phyloP scores from a whole-genome alignment of 1,140 invertebrate genomes.

The Dendrolimus kikuchii region DNA sequence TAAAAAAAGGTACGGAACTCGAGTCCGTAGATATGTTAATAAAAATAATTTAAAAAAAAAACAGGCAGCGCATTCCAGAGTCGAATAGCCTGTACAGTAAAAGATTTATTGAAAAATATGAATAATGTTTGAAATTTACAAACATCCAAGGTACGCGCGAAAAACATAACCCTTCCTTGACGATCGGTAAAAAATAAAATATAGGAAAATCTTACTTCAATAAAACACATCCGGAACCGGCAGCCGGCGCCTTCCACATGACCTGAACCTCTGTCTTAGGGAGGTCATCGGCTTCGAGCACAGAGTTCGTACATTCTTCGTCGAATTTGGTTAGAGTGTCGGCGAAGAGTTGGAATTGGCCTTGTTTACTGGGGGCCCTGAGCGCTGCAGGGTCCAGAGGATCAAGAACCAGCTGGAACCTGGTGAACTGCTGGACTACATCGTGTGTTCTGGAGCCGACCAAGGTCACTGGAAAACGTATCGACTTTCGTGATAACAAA shows the following conservation, averaged over 20 bases:
- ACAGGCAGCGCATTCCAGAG: no score
- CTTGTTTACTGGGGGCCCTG: constrained; percentile 73
- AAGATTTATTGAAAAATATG: no score
- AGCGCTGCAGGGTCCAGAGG: constrained; percentile 69
- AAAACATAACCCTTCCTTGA: no score
- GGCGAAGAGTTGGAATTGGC: constrained; percentile 87
- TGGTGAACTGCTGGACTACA: constrained; percentile 85
- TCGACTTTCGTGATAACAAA: no score
- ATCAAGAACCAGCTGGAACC: constrained; percentile 87
- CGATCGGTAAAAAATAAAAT: no score
- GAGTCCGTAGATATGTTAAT: no score
- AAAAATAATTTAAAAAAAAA: no score
- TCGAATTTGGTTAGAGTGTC: constrained; percentile 86
- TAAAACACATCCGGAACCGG: constrained; percentile 88
- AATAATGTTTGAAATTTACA: no score
- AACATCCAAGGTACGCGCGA: no score
- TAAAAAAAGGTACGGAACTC: no score
- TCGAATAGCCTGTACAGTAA: no score
- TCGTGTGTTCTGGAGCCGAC: constrained; percentile 81
- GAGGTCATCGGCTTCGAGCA: constrained; percentile 83
- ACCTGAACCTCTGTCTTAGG: constrained; percentile 91
- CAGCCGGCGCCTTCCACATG: constrained; percentile 90
- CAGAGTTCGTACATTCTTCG: constrained; percentile 89
- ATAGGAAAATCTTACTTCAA: constrained; percentile 76
- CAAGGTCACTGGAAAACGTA: constrained; percentile 76